Percentiles rank a stretch among this genome's conserved stretches.
These are phyloP conservation scores for Channa striata DNA, from an alignment of 2,797 vertebrate species.

Conservation along the genomic window DNA sequence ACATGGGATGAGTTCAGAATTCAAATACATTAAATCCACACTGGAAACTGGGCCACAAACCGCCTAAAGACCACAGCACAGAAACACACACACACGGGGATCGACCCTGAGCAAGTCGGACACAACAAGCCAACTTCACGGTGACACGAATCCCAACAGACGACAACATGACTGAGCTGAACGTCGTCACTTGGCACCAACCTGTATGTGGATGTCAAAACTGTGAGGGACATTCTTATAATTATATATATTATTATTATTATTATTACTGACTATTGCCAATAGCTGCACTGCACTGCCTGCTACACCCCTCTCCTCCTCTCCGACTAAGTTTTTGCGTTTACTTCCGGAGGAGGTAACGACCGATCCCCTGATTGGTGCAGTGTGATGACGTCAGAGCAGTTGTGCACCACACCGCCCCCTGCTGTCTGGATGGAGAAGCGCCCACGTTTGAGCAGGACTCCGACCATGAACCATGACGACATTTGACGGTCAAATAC, in stretches of 20 bases:
- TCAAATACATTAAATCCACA: neutral
- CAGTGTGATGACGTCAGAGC: rapidly evolving
- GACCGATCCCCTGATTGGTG: constrained; percentile 52
- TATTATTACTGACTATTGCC: neutral
- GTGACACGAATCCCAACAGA: neutral
- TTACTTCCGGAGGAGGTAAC: constrained; percentile 57
- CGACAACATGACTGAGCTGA: rapidly evolving
- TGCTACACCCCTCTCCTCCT: neutral
- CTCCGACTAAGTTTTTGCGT: neutral
- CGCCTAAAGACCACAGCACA: too few relatives aligned
- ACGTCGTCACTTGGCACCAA: constrained; percentile 10
- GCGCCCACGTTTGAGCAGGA: too few relatives aligned
- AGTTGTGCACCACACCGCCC: constrained; percentile 20
- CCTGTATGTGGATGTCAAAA: constrained; percentile 65
- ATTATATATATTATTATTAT: neutral
- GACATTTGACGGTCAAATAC: too few relatives aligned
- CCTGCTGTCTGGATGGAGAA: constrained; percentile 14
- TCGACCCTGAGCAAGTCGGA: neutral
- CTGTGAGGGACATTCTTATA: constrained; percentile 63
- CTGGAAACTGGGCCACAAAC: too few relatives aligned
- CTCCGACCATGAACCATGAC: too few relatives aligned
- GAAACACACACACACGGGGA: too few relatives aligned
- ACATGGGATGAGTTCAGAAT: too few relatives aligned
- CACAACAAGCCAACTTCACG: neutral
- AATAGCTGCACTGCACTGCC: neutral